Evolutionary conservation across 2,113 vertebrate species (phyloP), one percentile per base, ranked within the genome.

Genomic region (Shinisaurus crocodilurus): DNA sequence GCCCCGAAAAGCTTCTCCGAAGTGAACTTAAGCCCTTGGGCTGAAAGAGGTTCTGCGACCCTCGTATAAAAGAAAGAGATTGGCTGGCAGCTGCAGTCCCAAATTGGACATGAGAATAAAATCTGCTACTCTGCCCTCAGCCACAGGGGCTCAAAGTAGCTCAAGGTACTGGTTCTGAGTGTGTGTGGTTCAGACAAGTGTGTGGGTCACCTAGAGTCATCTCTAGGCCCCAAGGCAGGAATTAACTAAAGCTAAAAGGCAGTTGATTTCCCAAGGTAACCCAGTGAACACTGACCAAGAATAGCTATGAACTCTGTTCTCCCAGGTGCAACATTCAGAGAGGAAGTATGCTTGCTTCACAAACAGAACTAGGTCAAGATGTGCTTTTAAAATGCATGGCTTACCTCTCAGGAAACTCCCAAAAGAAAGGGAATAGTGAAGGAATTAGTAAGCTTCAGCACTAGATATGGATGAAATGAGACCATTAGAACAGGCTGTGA

Each of bases 381-480:
- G 25, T 89, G n/a, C 43, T 82, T 54, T 50, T 83, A 92, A 54
- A 86, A 6, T 76, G 34, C 18, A 45, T 27, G 18, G 32, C 85
- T 87, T 74, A 45, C 16, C 43, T 70, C 29, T 29, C 79, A 60
- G 5, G 45, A 3, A 91, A 91, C 90, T 69, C 74, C 34, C 89
- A 79, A 88, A 94, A 90, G 85, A 82, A 91, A 90, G 79, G 0
- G 85, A 89, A 0, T 34, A 16, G 82, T 40, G 89, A 91, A 50
- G 27, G 45, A 67, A 91, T 90, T 90, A 60, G 43, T 40, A 88
- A 80, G 45, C 43, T 83, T 65, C 81, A 91, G n/a, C 54, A 67
- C 60, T 86, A 6, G 8, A 90, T 37, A 54, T 92, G 92, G 87
- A 94, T 69, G 89, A 92, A 95, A 91, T 93, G 25, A 88, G 57